A percentile compares a stretch with the other conserved stretches of the same genome.
These are phyloP conservation scores for Eubasilissa regina DNA, from an alignment of 1,140 invertebrate species.

Conservation along the genomic window DNA sequence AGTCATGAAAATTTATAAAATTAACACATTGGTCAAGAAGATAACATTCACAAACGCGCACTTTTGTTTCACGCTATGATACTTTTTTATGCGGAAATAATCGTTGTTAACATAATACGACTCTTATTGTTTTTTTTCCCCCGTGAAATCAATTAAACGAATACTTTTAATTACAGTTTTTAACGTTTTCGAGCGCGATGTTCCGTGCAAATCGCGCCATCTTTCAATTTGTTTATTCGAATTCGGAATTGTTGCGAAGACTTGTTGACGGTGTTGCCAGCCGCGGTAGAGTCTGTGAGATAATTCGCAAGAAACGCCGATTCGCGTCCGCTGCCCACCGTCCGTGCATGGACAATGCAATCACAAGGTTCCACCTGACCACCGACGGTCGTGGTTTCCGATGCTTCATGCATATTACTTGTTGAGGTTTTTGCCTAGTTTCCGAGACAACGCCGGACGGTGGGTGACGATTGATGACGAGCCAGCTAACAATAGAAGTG, in stretches of 20 bases:
- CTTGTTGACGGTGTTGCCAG: constrained; percentile 18
- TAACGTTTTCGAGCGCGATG: background rate
- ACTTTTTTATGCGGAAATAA: constrained; percentile 15
- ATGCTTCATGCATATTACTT: constrained; percentile 23
- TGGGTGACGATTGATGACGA: constrained; percentile 26
- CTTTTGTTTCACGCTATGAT: constrained; percentile 7
- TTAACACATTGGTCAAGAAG: background rate
- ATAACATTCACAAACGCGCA: background rate
- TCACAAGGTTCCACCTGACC: constrained; percentile 7
- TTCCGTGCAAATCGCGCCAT: constrained; percentile 9
- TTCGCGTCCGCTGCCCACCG: constrained; percentile 15
- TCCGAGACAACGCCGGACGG: constrained; percentile 7
- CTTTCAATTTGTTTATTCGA: background rate
- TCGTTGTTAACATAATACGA: constrained; percentile 10
- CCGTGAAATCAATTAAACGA: background rate
- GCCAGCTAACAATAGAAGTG: background rate
- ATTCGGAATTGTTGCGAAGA: background rate
- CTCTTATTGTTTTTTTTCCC: constrained; percentile 14
- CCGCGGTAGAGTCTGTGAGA: background rate
- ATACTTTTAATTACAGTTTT: background rate
- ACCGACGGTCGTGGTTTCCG: background rate
- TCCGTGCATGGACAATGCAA: constrained; percentile 33
- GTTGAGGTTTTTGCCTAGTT: constrained; percentile 14
- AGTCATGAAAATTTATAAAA: background rate
- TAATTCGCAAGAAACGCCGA: background rate